These are phyloP conservation scores for Paramisgurnus dabryanus DNA, from an alignment of 2,113 vertebrate genomes.

Conservation along the genomic window DNA sequence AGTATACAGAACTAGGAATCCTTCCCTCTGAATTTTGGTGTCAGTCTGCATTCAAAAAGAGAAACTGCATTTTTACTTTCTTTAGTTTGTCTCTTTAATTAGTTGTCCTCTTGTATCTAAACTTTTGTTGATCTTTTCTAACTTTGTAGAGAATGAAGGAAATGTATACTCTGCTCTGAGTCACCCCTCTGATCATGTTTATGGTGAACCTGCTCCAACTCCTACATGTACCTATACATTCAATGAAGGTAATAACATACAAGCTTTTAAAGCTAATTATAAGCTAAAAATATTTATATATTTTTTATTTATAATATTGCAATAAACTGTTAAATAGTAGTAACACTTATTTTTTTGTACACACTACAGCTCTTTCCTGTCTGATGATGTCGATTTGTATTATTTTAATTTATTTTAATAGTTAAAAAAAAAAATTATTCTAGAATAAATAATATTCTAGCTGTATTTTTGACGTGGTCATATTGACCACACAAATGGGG, in stretches of 20 bases:
- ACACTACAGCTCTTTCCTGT: too few relatives aligned
- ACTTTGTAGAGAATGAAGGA: not conserved
- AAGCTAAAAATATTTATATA: too few relatives aligned
- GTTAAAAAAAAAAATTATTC: too few relatives aligned
- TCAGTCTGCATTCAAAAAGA: not conserved
- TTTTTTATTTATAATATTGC: too few relatives aligned
- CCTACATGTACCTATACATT: not conserved
- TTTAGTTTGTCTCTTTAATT: not conserved
- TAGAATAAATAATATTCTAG: too few relatives aligned
- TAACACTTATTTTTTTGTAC: too few relatives aligned
- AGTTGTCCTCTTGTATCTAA: not conserved
- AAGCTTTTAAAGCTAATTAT: not conserved
- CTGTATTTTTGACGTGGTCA: too few relatives aligned
- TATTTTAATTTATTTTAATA: too few relatives aligned
- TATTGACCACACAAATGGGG: too few relatives aligned
- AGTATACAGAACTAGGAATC: not conserved
- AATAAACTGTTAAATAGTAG: too few relatives aligned
- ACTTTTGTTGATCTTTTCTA: not conserved
- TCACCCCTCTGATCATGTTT: not conserved
- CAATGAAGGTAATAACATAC: constrained; percentile 3
- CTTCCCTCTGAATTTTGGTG: too few relatives aligned
- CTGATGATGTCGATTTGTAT: too few relatives aligned
- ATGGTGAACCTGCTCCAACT: not conserved
- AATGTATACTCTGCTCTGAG: constrained; percentile 6
- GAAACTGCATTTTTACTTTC: not conserved